Conservation (phyloP, 2,113 vertebrate species). For the Cyphomyrus plagiostoma region DNA sequence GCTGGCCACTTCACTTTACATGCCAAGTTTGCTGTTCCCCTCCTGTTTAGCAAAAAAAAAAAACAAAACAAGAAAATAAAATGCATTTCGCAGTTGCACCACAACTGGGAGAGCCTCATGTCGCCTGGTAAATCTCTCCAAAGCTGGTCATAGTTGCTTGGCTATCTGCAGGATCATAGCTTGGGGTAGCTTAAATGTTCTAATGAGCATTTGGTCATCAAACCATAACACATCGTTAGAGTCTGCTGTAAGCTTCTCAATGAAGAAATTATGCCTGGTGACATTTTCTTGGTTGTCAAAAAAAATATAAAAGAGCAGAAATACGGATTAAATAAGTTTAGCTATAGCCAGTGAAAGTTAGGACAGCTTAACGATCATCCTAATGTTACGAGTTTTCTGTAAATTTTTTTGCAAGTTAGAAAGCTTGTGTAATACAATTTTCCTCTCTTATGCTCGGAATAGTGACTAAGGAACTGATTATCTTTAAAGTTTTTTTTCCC, state of each 20-base stretch:
- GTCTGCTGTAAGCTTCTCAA: background rate
- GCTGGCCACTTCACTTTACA: background rate
- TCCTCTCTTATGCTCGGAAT: background rate
- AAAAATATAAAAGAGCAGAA: background rate
- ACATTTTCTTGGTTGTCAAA: background rate
- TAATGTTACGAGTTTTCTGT: background rate
- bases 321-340: background rate
- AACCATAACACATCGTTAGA: background rate
- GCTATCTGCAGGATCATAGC: background rate
- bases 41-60: background rate
- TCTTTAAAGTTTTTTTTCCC: background rate
- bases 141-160: background rate
- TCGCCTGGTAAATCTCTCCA: background rate
- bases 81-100: background rate
- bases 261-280: background rate
- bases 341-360: background rate
- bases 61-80: background rate
- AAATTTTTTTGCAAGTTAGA: background rate
- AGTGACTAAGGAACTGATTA: background rate
- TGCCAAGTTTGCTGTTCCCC: background rate
- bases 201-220: background rate
- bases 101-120: background rate
- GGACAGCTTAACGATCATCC: background rate
- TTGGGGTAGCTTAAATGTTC: background rate
- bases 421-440: background rate